Evolutionary conservation across 2,888 invertebrate species (phyloP).

Genomic region (Apomyelois bistriatella): DNA sequence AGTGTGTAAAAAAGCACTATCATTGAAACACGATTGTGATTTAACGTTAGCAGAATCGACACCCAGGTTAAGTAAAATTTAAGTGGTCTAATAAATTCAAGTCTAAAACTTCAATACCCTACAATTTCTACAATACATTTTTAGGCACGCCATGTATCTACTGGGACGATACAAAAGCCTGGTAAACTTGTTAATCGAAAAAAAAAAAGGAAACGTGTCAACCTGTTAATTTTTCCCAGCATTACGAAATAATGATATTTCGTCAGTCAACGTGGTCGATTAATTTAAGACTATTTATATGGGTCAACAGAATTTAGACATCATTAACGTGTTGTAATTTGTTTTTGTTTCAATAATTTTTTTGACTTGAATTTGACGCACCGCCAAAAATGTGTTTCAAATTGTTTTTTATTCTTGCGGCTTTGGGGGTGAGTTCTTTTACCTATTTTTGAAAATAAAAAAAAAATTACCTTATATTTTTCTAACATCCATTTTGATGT

Average conservation of each 20-base stretch:
- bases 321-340: not conserved
- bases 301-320: not conserved
- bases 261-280: not conserved
- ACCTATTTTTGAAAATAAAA: not conserved
- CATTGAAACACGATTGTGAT: too few species aligned
- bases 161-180: too few species aligned
- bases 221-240: not conserved
- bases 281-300: not conserved
- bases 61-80: too few species aligned
- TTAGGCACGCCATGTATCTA: too few species aligned
- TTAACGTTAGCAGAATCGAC: too few species aligned
- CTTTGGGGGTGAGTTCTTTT: conserved; percentile 2
- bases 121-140: too few species aligned
- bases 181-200: not conserved
- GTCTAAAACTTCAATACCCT: too few species aligned
- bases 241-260: conserved; percentile 1
- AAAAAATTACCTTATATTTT: too few species aligned
- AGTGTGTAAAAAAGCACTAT: too few species aligned
- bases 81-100: too few species aligned
- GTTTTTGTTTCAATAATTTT: not conserved
- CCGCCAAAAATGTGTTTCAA: not conserved
- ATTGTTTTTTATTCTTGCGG: not conserved
- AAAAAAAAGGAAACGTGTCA: not conserved
- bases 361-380: not conserved
- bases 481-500: too few species aligned